Evolutionary conservation across 2,113 vertebrate species (phyloP).

Genomic region (Clupea harengus): DNA sequence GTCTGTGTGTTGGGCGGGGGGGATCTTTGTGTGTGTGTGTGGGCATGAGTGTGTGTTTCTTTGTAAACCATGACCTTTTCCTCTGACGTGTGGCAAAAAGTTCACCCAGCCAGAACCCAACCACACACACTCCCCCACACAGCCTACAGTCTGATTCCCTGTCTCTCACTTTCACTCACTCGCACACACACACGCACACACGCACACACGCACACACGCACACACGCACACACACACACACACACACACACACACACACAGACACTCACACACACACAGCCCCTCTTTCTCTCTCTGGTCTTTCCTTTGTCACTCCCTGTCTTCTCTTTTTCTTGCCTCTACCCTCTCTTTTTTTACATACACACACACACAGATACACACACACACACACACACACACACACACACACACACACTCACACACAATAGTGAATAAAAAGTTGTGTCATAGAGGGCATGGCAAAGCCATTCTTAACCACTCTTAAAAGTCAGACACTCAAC

Average conservation of each 20-base stretch:
- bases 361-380: not conserved
- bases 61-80: constrained; percentile 68
- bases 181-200: constrained; percentile 34
- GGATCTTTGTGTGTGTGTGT: constrained; percentile 31
- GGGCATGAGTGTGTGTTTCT: constrained; percentile 42
- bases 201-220: constrained; percentile 2
- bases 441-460: not conserved
- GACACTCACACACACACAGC: not conserved
- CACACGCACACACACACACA: not conserved
- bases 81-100: constrained; percentile 55
- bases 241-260: not conserved
- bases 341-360: not conserved
- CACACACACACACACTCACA: not conserved
- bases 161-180: not conserved
- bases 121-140: constrained; percentile 39
- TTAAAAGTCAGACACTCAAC: not conserved
- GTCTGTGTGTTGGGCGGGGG: no score
- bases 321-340: no score
- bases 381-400: not conserved
- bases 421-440: not conserved
- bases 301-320: not conserved
- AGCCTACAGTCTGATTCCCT: not conserved
- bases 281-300: no score
- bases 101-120: constrained; percentile 54
- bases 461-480: not conserved